Base-by-base conservation (phyloP, 2,888 invertebrate genomes). In the Hermaeophaga mercurialis region DNA sequence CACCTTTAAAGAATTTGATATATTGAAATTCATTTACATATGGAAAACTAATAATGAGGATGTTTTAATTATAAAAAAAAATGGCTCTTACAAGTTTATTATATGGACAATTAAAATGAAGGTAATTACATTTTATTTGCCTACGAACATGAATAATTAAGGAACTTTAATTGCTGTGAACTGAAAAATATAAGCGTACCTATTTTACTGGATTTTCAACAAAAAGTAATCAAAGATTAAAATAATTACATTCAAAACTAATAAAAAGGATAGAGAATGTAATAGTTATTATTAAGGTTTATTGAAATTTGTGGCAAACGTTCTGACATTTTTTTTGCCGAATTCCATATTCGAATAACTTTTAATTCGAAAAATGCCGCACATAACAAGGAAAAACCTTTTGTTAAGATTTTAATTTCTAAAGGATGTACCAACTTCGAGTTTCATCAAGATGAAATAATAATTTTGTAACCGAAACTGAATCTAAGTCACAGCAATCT, bases 401-500 rank as follows among this genome's bases (percentile, higher is more conserved):
- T n/a, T n/a, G n/a, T n/a, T n/a, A n/a, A n/a, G n/a, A n/a, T n/a
- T n/a, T n/a, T n/a, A n/a, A n/a, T n/a, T n/a, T n/a, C n/a, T n/a
- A n/a, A 43, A 18, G 43, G 43, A 43, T 43, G 43, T 43, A 14
- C 6, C n/a, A 58, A 61, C 58, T 58, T 58, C 36, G 24, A 33
- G 44, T 39, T 50, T 43, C 56, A 56, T 56, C 61, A 52, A 61
- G 50, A 58, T 54, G 43, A 49, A 61, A n/a, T n/a, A n/a, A 56
- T 61, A 61, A 61, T 61, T 58, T 34, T 50, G n/a, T n/a, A n/a
- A n/a, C n/a, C n/a, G n/a, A 57, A 62, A 59, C 62, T 59, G 52
- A 59, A 62, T 59, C 64, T 55, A 65, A 65, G 65, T 64, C 65
- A 56, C 61, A 59, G 59, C 55, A n/a, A 59, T 61, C 61, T 65